A percentile compares a stretch with the other conserved stretches of the same genome.
phyloP scores from a whole-genome alignment of 2,113 vertebrate species.

The Podiceps cristatus region DNA sequence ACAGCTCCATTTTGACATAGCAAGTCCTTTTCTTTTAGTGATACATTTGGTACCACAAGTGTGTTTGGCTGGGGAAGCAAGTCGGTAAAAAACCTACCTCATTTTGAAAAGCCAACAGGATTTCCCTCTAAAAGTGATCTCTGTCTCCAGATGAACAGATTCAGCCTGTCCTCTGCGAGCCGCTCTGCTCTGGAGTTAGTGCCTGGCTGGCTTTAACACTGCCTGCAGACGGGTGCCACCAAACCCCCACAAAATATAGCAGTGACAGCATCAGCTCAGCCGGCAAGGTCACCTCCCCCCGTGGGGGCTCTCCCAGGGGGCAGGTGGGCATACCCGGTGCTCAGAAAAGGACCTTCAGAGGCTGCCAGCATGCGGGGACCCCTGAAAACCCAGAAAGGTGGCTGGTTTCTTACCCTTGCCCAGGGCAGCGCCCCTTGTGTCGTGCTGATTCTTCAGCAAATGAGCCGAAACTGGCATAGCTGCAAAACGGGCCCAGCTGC shows the following conservation, averaged over 20 bases:
- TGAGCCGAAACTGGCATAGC: not conserved
- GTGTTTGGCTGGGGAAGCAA: not conserved
- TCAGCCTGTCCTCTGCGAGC: not conserved
- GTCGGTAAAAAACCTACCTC: not conserved
- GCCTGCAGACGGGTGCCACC: rapidly evolving
- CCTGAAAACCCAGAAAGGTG: not conserved
- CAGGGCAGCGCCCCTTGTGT: not conserved
- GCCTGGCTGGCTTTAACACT: not conserved
- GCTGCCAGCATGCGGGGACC: rapidly evolving
- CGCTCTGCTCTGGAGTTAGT: not conserved
- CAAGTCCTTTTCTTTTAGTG: not conserved
- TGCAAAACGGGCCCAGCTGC: not conserved
- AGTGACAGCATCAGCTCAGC: not conserved
- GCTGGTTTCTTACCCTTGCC: not conserved
- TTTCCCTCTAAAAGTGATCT: slow-evolving; percentile 13
- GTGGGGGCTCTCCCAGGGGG: not conserved
- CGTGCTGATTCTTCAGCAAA: not conserved
- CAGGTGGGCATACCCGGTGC: not conserved
- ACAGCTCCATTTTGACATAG: slow-evolving; percentile 1
- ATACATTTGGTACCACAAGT: not conserved
- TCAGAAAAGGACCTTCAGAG: not conserved
- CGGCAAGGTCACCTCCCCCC: not conserved
- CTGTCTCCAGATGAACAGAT: not conserved
- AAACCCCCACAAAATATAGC: not conserved
- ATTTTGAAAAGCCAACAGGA: slow-evolving; percentile 31